A percentile compares a stretch with the other conserved stretches of the same genome.
These are phyloP conservation scores for Sternarchorhynchus goeldii DNA, from an alignment of 2,797 vertebrate genomes.

Conservation along the genomic window DNA sequence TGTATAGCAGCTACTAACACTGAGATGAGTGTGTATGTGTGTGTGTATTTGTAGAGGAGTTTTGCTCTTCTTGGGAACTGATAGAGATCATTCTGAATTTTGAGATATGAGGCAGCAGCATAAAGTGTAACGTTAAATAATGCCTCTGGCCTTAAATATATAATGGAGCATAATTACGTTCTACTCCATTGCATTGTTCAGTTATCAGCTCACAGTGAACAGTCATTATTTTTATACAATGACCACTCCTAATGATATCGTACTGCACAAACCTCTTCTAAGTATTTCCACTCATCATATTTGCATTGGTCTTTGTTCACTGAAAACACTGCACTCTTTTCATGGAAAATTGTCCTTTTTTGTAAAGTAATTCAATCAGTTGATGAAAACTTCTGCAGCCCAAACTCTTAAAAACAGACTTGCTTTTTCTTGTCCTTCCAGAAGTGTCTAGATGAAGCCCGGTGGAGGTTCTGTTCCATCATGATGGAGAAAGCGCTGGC, in stretches of 20 bases:
- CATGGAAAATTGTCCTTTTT: too few species aligned
- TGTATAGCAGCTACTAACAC: conserved; percentile 34
- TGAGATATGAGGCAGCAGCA: background rate
- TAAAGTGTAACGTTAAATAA: background rate
- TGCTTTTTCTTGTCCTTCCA: too few species aligned
- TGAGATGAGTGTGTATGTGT: conserved; percentile 32
- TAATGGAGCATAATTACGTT: conserved; percentile 4
- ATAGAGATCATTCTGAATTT: background rate
- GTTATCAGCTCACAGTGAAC: conserved; percentile 9
- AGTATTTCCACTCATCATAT: background rate
- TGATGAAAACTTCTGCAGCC: too few species aligned
- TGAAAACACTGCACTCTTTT: background rate
- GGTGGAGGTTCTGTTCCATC: too few species aligned
- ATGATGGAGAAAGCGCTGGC: too few species aligned
- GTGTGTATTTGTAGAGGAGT: conserved; percentile 7
- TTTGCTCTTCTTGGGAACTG: conserved; percentile 57
- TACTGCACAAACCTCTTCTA: too few species aligned
- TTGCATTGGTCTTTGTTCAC: background rate
- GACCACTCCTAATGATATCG: conserved; percentile 11
- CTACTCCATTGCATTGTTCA: background rate
- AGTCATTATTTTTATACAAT: conserved; percentile 9
- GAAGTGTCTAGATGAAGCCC: too few species aligned
- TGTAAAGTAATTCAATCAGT: too few species aligned
- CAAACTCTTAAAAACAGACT: too few species aligned
- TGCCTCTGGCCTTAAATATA: background rate